These are phyloP conservation scores for Graptemys geographica DNA, from an alignment of 2,797 vertebrate genomes.

Conservation along the genomic window DNA sequence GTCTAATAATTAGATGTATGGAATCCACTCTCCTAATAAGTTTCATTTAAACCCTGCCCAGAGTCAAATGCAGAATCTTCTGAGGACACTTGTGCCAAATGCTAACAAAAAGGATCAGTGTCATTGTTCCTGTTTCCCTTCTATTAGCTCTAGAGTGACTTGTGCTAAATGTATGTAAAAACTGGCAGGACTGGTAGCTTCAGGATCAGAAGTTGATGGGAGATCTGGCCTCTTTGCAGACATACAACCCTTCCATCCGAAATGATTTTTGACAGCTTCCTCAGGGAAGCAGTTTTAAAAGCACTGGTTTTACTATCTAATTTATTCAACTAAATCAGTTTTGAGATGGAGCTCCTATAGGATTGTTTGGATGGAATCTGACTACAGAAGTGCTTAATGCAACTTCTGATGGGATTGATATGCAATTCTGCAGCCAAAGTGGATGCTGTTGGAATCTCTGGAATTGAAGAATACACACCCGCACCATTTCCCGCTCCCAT, in stretches of 20 bases:
- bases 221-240: neutral
- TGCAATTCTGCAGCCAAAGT: neutral
- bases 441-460: neutral
- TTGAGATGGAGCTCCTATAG: neutral
- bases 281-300: neutral
- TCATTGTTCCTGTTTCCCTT: neutral
- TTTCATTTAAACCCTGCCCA: neutral
- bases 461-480: neutral
- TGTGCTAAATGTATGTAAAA: neutral
- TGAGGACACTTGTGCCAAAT: neutral
- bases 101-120: neutral
- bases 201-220: neutral
- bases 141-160: neutral
- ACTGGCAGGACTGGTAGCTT: neutral
- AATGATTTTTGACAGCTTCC: neutral
- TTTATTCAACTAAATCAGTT: accelerated
- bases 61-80: neutral
- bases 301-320: neutral
- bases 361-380: neutral
- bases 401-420: neutral
- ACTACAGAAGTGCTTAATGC: neutral
- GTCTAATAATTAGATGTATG: neutral
- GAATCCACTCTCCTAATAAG: neutral
- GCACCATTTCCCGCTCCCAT: neutral
- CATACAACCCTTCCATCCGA: accelerated